Conservation (phyloP, 1,140 invertebrate genomes). For the Melipona quadrifasciata region DNA sequence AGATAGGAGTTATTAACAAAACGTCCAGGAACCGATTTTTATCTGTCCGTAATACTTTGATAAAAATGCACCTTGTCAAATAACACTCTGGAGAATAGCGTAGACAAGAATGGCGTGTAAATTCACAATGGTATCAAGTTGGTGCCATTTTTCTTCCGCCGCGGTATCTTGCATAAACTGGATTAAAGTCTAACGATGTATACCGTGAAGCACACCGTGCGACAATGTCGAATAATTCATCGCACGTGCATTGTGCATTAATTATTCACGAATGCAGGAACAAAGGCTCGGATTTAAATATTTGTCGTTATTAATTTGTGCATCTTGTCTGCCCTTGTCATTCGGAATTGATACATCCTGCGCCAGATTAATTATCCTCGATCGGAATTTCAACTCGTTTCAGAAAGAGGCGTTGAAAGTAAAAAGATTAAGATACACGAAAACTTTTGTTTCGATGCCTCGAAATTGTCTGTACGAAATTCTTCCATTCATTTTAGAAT, state of each 20-base stretch:
- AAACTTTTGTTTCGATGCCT: too few relatives aligned
- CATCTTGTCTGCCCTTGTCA: too few relatives aligned
- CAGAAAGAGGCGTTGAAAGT: too few relatives aligned
- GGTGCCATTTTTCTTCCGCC: not conserved
- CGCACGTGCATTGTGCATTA: constrained; percentile 8
- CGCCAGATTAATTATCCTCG: too few relatives aligned
- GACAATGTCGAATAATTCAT: constrained; percentile 9
- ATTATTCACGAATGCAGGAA: constrained; percentile 37
- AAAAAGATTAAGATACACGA: too few relatives aligned
- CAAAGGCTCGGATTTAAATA: constrained; percentile 9
- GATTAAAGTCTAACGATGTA: not conserved
- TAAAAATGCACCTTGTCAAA: not conserved
- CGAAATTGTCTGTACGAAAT: too few relatives aligned
- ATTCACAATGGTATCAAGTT: not conserved
- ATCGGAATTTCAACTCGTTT: too few relatives aligned
- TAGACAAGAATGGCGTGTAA: not conserved
- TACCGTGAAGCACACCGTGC: not conserved
- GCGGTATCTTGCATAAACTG: too few relatives aligned
- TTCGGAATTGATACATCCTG: too few relatives aligned
- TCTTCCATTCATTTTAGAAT: too few relatives aligned
- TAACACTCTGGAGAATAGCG: not conserved
- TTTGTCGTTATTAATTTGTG: too few relatives aligned
- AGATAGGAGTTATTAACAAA: too few relatives aligned
- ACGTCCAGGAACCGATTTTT: not conserved
- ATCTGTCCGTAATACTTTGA: not conserved